Conservation (phyloP, 2,888 invertebrate species). For the Trypoxylon attenuatum region DNA sequence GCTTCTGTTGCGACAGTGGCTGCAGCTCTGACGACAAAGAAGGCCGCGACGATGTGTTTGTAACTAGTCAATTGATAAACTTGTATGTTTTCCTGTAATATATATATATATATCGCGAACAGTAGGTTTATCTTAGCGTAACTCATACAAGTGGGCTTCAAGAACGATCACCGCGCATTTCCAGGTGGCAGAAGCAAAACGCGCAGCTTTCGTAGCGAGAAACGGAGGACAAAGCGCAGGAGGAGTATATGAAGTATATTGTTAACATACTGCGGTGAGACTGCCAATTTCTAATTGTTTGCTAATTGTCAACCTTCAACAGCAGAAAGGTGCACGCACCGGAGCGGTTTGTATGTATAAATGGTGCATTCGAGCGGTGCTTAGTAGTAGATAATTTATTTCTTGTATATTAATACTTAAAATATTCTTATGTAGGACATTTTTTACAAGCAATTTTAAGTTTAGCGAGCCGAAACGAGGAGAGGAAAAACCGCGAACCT, state of each 20-base stretch:
- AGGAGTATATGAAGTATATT: no score
- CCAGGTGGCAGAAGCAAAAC: no score
- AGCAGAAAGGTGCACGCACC: not conserved
- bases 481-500: no score
- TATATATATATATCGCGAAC: no score
- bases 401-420: constrained; percentile 53
- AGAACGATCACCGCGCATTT: constrained; percentile 17
- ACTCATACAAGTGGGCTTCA: constrained; percentile 29
- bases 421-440: constrained; percentile 23
- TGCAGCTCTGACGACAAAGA: constrained; percentile 4
- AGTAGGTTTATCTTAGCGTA: constrained; percentile 38
- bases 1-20: not conserved
- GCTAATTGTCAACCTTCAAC: constrained; percentile 6
- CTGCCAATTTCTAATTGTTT: no score
- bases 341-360: constrained; percentile 33
- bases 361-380: constrained; percentile 39
- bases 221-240: no score
- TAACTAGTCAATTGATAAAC: constrained; percentile 67
- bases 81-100: constrained; percentile 53
- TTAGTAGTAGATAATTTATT: constrained; percentile 63
- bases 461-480: not conserved
- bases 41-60: constrained; percentile 62
- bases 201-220: no score
- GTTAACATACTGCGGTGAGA: no score
- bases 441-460: constrained; percentile 16